phyloP scores from a whole-genome alignment of 2,113 vertebrate species.

The Leucopsar rothschildi region DNA sequence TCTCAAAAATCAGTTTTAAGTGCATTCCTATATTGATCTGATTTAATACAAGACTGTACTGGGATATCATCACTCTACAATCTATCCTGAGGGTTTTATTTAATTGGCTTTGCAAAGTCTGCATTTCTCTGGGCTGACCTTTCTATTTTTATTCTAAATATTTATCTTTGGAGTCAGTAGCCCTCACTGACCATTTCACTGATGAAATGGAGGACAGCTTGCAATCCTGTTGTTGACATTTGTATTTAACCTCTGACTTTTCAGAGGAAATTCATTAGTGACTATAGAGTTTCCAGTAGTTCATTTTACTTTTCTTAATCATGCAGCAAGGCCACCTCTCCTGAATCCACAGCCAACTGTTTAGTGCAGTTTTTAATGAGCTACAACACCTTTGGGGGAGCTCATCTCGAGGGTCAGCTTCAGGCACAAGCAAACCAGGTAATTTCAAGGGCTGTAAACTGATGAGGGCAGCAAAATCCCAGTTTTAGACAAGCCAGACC shows the following conservation, averaged over 20 bases:
- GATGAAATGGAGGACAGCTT: neutral
- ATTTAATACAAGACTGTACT: neutral
- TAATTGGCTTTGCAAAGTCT: conserved; percentile 31
- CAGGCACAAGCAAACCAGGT: neutral
- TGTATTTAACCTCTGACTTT: conserved; percentile 19
- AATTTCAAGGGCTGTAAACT: neutral
- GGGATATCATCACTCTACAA: neutral
- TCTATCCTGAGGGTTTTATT: conserved; percentile 14
- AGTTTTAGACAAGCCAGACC: neutral
- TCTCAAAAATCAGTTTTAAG: conserved; percentile 18
- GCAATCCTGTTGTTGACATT: conserved; percentile 1
- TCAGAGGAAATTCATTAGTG: neutral
- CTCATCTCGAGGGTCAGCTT: neutral
- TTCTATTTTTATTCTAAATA: conserved; percentile 39
- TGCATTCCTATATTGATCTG: neutral
- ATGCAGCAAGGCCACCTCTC: neutral
- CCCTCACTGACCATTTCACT: neutral
- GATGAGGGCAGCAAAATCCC: neutral
- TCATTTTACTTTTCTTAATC: neutral
- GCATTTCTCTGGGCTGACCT: neutral
- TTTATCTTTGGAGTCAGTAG: conserved; percentile 8
- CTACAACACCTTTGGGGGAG: neutral
- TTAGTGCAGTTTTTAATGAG: neutral
- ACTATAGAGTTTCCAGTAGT: neutral
- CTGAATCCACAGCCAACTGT: neutral